Evolutionary conservation across 2,113 vertebrate genomes (phyloP).

Genomic region (Glaucomys volans): DNA sequence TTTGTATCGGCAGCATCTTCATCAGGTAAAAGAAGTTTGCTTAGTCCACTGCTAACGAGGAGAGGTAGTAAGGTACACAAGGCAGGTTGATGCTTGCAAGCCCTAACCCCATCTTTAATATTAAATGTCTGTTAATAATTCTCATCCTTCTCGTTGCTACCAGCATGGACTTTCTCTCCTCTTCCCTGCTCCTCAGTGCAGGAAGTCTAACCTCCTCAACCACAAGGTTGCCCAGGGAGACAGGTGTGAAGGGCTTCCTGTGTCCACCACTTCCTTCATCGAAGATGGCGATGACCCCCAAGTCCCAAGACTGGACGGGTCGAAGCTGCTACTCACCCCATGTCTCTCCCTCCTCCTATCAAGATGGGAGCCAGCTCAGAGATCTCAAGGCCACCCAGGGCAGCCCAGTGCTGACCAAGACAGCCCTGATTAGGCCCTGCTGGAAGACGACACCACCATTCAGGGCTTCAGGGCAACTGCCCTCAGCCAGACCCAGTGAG

Average conservation of each 20-base stretch:
- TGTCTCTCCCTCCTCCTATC: neutral
- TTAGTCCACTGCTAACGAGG: neutral
- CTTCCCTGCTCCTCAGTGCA: neutral
- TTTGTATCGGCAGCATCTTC: neutral
- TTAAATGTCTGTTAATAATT: neutral
- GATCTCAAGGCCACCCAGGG: neutral
- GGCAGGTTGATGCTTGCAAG: fast-evolving
- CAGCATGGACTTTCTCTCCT: neutral
- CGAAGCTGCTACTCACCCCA: neutral
- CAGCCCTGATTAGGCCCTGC: too few species aligned
- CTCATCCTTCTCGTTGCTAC: neutral
- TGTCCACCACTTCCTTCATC: neutral
- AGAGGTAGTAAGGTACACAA: fast-evolving
- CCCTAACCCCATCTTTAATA: neutral
- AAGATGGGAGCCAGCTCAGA: too few species aligned
- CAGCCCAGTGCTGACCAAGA: neutral
- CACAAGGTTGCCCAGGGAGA: neutral
- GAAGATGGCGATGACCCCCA: neutral
- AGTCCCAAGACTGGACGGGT: neutral
- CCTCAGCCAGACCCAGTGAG: neutral
- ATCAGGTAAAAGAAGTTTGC: neutral
- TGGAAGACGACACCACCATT: fast-evolving
- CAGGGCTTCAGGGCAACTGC: neutral
- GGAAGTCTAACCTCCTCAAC: neutral
- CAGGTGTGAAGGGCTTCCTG: neutral